Conservation (phyloP, 2,113 vertebrate species). For the Petaurus breviceps region DNA sequence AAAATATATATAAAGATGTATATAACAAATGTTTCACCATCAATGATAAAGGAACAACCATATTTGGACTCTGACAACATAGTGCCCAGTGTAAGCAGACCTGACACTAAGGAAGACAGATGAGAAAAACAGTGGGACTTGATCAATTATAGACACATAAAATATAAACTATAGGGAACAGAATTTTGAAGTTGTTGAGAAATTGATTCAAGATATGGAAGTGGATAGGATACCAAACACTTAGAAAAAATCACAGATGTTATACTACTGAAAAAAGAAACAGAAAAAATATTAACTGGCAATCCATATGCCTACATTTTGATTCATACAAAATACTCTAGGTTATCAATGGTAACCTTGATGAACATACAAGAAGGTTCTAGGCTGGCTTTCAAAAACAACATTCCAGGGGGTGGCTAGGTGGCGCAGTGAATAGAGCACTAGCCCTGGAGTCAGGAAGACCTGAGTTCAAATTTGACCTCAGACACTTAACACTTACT, state of each 20-base stretch:
- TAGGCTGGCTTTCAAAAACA: not conserved
- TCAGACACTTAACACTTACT: too few relatives aligned
- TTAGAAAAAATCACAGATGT: not conserved
- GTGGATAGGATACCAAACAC: not conserved
- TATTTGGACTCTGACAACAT: not conserved
- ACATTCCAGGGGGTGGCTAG: not conserved
- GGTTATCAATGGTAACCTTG: not conserved
- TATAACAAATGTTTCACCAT: not conserved
- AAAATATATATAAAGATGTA: not conserved
- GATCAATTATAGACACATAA: not conserved
- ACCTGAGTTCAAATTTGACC: too few relatives aligned
- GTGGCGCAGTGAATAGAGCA: too few relatives aligned
- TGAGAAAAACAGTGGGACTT: not conserved
- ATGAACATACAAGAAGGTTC: not conserved
- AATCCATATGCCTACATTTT: not conserved
- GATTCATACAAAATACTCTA: not conserved
- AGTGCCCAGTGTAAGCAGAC: not conserved
- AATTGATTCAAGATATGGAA: not conserved
- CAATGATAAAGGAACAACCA: not conserved
- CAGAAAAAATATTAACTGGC: not conserved
- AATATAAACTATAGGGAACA: not conserved
- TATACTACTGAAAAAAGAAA: not conserved
- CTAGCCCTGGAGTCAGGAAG: too few relatives aligned
- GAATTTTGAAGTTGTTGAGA: not conserved
- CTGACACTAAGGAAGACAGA: not conserved